Evolutionary conservation across 1,140 invertebrate species (phyloP).

Genomic region (Drosophila sturtevanti): DNA sequence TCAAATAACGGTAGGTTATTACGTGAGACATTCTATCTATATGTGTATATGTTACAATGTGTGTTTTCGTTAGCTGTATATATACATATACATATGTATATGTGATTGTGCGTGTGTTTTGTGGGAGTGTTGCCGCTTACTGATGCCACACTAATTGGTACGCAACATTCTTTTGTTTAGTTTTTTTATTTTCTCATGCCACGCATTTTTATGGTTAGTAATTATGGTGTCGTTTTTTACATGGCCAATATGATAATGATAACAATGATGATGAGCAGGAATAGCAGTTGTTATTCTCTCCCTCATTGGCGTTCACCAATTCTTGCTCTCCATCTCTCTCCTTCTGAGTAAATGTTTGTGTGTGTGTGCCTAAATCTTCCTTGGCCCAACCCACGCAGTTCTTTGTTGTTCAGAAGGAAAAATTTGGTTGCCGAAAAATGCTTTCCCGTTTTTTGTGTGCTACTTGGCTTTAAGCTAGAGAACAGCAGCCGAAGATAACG

Average conservation of each 20-base stretch:
- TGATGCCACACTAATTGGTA: conserved; percentile 64
- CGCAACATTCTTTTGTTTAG: conserved; percentile 48
- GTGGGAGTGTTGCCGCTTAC: conserved; percentile 36
- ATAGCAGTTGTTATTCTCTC: conserved; percentile 14
- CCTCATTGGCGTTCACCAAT: neutral
- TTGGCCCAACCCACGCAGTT: conserved; percentile 41
- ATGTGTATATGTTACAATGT: neutral
- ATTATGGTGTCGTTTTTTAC: conserved; percentile 63
- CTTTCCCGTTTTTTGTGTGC: conserved; percentile 24
- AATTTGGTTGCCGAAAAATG: conserved; percentile 40
- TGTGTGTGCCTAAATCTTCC: conserved; percentile 21
- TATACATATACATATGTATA: no score
- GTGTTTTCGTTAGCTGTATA: no score
- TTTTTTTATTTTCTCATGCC: conserved; percentile 36
- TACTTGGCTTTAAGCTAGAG: conserved; percentile 3
- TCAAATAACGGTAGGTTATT: conserved; percentile 66
- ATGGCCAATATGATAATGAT: conserved; percentile 32
- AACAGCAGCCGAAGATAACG: conserved; percentile 22
- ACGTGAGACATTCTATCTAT: conserved; percentile 28
- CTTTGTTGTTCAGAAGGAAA: conserved; percentile 41
- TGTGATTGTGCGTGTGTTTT: conserved; percentile 19
- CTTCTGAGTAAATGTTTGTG: conserved; percentile 9
- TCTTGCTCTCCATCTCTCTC: conserved; percentile 8
- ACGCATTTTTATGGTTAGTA: conserved; percentile 53
- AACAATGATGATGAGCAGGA: neutral